Conservation (phyloP, 2,888 invertebrate genomes). For the Nowickia ferox region DNA sequence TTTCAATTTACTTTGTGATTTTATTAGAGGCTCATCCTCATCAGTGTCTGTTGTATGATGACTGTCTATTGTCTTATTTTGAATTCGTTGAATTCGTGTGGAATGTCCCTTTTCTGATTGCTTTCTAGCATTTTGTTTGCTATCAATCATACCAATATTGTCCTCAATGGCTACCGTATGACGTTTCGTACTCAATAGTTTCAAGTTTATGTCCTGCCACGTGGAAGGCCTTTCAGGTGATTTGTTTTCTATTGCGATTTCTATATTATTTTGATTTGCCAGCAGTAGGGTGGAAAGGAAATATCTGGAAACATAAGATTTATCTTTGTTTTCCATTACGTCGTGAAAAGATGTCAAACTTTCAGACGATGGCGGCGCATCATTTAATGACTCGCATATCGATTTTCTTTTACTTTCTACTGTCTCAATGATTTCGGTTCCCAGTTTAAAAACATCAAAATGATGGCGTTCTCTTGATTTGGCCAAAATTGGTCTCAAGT, state of each 20-base stretch:
- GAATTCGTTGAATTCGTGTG: conserved; percentile 10
- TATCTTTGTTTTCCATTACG: conserved; percentile 78
- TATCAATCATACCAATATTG: conserved; percentile 77
- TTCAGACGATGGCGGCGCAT: background rate
- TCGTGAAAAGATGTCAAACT: conserved; percentile 74
- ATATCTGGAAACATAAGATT: conserved; percentile 76
- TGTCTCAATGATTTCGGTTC: conserved; percentile 79
- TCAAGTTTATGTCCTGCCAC: conserved; percentile 75
- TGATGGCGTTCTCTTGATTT: conserved; percentile 80
- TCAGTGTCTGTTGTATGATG: background rate
- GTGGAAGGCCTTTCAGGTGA: conserved; percentile 75
- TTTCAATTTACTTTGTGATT: conserved; percentile 14
- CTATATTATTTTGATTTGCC: conserved; percentile 78
- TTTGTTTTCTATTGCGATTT: conserved; percentile 72
- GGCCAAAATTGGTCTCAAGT: conserved; percentile 79
- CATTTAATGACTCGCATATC: background rate
- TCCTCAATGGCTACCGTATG: conserved; percentile 80
- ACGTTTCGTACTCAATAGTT: conserved; percentile 76
- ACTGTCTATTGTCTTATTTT: background rate
- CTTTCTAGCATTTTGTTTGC: conserved; percentile 30
- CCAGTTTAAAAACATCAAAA: conserved; percentile 80
- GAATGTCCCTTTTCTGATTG: background rate
- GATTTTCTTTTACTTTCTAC: conserved; percentile 59
- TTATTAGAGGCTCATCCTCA: conserved; percentile 52
- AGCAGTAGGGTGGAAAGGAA: conserved; percentile 79